Conservation (phyloP, 2,888 invertebrate genomes). For the Steinernema carpocapsae region DNA sequence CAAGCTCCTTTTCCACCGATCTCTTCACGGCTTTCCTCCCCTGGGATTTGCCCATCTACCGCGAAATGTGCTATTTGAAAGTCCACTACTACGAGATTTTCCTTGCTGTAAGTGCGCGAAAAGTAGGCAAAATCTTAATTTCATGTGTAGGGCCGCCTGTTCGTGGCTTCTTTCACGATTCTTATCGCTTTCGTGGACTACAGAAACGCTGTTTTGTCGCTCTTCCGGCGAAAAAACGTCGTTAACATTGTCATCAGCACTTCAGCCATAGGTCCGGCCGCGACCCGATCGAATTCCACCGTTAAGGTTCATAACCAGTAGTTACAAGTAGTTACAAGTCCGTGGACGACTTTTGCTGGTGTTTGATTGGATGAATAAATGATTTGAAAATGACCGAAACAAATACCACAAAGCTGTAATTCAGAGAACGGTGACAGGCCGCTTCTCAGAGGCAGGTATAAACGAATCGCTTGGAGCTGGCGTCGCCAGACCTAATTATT, state of each 20-base stretch:
- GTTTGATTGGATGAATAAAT: too few relatives aligned
- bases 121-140: neutral
- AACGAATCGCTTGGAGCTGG: too few relatives aligned
- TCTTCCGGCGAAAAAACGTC: neutral
- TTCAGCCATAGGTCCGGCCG: too few relatives aligned
- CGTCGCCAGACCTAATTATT: too few relatives aligned
- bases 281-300: too few relatives aligned
- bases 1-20: slow-evolving; percentile 15
- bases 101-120: neutral
- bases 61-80: neutral
- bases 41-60: neutral
- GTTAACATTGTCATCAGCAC: neutral
- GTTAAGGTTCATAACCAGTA: too few relatives aligned
- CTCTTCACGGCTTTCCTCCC: slow-evolving; percentile 16
- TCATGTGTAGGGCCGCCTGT: neutral
- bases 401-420: too few relatives aligned
- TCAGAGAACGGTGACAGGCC: too few relatives aligned
- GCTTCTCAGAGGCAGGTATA: too few relatives aligned
- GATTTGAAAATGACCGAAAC: too few relatives aligned
- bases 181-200: slow-evolving; percentile 29
- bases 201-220: neutral
- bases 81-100: slow-evolving; percentile 24
- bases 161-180: slow-evolving; percentile 9
- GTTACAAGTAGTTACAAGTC: too few relatives aligned
- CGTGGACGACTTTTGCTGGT: too few relatives aligned